phyloP scores from a whole-genome alignment of 2,888 invertebrate species.

The Zygogramma bicolorata region DNA sequence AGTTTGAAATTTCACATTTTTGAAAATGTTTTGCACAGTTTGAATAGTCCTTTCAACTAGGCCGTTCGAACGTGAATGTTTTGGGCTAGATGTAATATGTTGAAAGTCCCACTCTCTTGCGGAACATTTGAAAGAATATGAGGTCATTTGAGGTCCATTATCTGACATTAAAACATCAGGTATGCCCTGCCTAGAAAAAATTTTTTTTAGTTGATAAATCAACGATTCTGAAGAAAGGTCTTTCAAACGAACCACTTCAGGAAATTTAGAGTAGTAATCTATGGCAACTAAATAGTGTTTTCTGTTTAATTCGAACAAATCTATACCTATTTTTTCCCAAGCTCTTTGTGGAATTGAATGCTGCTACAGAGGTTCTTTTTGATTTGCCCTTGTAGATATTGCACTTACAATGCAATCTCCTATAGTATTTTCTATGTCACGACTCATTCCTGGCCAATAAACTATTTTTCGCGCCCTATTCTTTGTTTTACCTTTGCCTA shows the following conservation, averaged over 20 bases:
- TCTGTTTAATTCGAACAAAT: not conserved
- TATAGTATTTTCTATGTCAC: not conserved
- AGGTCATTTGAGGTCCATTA: not conserved
- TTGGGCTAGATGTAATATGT: too few relatives aligned
- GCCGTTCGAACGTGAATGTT: too few relatives aligned
- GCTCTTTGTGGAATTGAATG: not conserved
- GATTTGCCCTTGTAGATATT: not conserved
- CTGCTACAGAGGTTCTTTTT: not conserved
- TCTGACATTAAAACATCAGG: not conserved
- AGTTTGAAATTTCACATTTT: not conserved
- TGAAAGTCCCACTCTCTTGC: not conserved
- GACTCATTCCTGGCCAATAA: too few relatives aligned
- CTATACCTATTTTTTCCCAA: not conserved
- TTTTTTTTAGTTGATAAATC: not conserved
- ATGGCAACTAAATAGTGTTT: not conserved
- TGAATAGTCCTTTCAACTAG: too few relatives aligned
- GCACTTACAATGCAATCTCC: not conserved
- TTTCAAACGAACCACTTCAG: too few relatives aligned
- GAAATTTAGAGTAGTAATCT: not conserved
- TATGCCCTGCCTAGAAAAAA: conserved; percentile 3
- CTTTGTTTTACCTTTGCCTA: too few relatives aligned
- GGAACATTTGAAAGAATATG: not conserved
- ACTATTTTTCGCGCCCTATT: too few relatives aligned
- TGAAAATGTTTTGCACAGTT: too few relatives aligned
- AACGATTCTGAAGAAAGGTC: not conserved